phyloP scores from a whole-genome alignment of 1,140 invertebrate species.

The Pemphigus obesinymphae region DNA sequence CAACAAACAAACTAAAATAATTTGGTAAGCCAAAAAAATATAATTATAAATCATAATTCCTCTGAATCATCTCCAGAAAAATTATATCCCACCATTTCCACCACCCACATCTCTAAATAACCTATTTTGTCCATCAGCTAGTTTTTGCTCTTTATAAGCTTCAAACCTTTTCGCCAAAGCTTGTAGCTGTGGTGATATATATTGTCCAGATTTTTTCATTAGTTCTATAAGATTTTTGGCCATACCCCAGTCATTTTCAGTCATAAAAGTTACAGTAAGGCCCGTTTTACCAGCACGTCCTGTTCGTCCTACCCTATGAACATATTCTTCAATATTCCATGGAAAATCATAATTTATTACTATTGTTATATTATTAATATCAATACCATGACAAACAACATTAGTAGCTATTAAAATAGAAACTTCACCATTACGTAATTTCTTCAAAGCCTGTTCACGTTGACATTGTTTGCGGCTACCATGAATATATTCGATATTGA shows the following conservation, averaged over 20 bases:
- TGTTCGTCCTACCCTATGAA: constrained; percentile 91
- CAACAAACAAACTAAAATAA: too few species aligned
- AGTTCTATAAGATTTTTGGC: constrained; percentile 78
- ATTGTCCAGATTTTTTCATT: constrained; percentile 68
- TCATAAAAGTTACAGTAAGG: constrained; percentile 73
- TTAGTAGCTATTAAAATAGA: constrained; percentile 89
- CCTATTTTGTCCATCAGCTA: constrained; percentile 47
- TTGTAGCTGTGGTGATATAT: constrained; percentile 66
- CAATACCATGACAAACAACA: constrained; percentile 87
- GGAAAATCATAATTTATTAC: constrained; percentile 93
- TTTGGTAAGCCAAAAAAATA: neutral
- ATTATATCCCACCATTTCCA: constrained; percentile 44
- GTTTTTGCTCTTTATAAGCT: constrained; percentile 59
- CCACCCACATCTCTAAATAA: constrained; percentile 49
- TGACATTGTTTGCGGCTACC: constrained; percentile 84
- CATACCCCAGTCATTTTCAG: constrained; percentile 71
- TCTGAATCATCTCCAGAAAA: constrained; percentile 25
- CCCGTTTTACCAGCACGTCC: constrained; percentile 81
- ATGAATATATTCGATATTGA: constrained; percentile 74
- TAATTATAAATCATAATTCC: neutral
- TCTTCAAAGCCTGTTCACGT: constrained; percentile 75
- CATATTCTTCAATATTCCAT: constrained; percentile 82
- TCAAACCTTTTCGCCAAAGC: constrained; percentile 66
- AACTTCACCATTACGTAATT: constrained; percentile 70
- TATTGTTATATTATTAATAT: constrained; percentile 86